phyloP scores from a whole-genome alignment of 2,888 invertebrate genomes.

The Willowsia nigromaculata region DNA sequence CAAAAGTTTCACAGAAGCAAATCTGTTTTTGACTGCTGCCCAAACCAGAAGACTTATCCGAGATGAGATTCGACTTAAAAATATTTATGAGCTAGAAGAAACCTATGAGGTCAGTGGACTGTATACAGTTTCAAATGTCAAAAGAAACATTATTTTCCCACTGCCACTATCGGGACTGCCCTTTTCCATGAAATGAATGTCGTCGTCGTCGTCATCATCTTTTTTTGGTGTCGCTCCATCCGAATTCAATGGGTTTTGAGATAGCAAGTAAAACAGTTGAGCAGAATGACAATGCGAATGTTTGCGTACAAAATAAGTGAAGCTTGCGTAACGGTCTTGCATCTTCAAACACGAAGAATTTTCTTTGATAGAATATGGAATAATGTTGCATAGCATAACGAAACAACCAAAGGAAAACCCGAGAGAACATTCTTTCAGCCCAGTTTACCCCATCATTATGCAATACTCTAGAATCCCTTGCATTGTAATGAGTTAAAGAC shows the following conservation, averaged over 20 bases:
- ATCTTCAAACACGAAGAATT: not conserved
- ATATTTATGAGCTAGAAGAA: slow-evolving; percentile 47
- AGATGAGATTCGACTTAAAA: not conserved
- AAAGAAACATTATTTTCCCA: slow-evolving; percentile 66
- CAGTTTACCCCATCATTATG: slow-evolving; percentile 51
- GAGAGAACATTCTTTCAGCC: slow-evolving; percentile 32
- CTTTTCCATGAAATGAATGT: slow-evolving; percentile 25
- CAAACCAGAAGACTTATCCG: not conserved
- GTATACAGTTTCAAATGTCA: slow-evolving; percentile 64
- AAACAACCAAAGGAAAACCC: not conserved
- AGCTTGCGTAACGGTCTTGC: slow-evolving; percentile 55
- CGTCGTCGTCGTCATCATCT: slow-evolving; percentile 3
- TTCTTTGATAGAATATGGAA: slow-evolving; percentile 27
- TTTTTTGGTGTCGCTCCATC: not conserved
- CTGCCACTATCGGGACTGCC: not conserved
- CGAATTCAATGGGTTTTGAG: not conserved
- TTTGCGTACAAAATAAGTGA: slow-evolving; percentile 43
- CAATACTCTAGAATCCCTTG: not conserved
- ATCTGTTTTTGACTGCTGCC: slow-evolving; percentile 36
- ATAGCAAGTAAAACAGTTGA: not conserved
- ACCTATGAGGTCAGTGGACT: slow-evolving; percentile 65
- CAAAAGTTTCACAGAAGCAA: not conserved
- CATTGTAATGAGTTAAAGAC: slow-evolving; percentile 6
- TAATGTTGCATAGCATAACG: not conserved
- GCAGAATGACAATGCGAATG: not conserved